These are phyloP conservation scores for Trachops cirrhosus DNA, from an alignment of 2,797 vertebrate genomes.

Conservation along the genomic window DNA sequence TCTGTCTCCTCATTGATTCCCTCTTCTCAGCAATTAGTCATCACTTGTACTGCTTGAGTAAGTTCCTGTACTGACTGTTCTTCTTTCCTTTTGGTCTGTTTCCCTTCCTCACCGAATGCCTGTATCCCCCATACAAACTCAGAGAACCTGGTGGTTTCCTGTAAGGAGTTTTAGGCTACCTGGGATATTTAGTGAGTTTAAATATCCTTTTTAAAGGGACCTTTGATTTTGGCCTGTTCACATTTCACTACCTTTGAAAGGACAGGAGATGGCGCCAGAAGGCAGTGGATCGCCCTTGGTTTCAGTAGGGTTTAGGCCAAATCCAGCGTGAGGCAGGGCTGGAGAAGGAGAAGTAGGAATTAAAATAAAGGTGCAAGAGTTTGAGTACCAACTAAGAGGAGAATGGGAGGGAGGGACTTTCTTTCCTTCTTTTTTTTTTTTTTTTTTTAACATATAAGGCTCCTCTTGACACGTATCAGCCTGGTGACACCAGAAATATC, in stretches of 20 bases:
- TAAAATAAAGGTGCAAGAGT: background rate
- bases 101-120: background rate
- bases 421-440: no score
- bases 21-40: background rate
- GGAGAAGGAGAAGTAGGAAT: background rate
- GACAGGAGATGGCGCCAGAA: slow-evolving; percentile 73
- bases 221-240: background rate
- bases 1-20: background rate
- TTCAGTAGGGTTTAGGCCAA: background rate
- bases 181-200: background rate
- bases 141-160: background rate
- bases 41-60: background rate
- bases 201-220: background rate
- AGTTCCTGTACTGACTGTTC: background rate
- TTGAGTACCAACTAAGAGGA: background rate
- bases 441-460: background rate
- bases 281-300: background rate
- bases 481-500: background rate
- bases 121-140: background rate
- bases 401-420: no score
- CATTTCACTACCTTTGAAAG: background rate
- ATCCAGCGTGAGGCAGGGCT: background rate
- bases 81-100: background rate
- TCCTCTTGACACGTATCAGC: background rate
- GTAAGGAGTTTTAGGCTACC: background rate